These are phyloP conservation scores for Holcopasites calliopsidis DNA, from an alignment of 1,140 invertebrate species.

Conservation along the genomic window DNA sequence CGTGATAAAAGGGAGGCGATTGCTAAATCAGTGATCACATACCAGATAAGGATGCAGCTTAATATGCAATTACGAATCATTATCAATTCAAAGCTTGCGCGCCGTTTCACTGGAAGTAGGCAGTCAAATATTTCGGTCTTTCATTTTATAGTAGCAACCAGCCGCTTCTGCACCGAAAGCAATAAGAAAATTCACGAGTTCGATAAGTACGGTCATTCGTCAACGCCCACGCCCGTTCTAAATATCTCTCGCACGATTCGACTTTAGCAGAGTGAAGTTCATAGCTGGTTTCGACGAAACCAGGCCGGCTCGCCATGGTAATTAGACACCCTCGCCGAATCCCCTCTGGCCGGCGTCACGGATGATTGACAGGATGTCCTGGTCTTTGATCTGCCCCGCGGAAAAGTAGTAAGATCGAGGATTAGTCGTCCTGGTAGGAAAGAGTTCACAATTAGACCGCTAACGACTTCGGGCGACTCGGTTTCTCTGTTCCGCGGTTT, in stretches of 20 bases:
- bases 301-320: background rate
- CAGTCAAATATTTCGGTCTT: constrained; percentile 25
- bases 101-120: background rate
- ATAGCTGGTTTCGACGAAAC: background rate
- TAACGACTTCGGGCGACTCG: constrained; percentile 34
- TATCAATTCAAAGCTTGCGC: constrained; percentile 7
- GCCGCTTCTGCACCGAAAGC: too few relatives aligned
- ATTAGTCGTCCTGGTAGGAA: background rate
- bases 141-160: too few relatives aligned
- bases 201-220: too few relatives aligned
- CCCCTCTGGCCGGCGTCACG: background rate
- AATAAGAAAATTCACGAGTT: too few relatives aligned
- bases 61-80: constrained; percentile 13
- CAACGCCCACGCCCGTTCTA: background rate
- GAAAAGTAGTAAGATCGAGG: constrained; percentile 6
- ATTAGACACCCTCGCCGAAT: background rate
- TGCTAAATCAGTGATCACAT: constrained; percentile 22
- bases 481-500: background rate
- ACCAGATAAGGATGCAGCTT: constrained; percentile 19
- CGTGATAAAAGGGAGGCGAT: constrained; percentile 18
- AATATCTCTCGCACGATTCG: background rate
- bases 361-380: constrained; percentile 3
- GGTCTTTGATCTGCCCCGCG: constrained; percentile 18
- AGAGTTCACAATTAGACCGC: constrained; percentile 36
- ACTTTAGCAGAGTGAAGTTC: background rate